Evolutionary conservation across 2,797 vertebrate genomes (phyloP), one percentile per base, ranked within the genome.

Genomic region (Notolabrus celidotus): DNA sequence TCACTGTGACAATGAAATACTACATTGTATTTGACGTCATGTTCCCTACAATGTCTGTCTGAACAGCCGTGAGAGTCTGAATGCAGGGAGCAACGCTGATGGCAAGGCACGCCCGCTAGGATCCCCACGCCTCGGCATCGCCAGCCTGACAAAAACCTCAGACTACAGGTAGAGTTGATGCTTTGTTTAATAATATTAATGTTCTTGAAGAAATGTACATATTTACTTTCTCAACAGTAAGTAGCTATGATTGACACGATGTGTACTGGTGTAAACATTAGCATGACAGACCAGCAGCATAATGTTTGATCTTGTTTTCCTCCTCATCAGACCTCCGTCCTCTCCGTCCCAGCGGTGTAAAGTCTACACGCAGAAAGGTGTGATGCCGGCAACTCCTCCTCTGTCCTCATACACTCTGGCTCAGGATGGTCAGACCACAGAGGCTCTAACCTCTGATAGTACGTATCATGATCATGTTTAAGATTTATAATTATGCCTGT

Each of bases 301-400:
- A 11, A 42, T 1, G 38, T 50, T 7, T 46, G 7, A 43, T 68
- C 8, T 38, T 36, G 25, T 73, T 0, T 58, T 49, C 20, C 22
- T 64, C 61, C 23, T 46, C 83, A 93, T 46, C 83, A 93, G 96
- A 70, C 96, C 96, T 58, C 95, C 96, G 1, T 95, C 93, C 19
- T 99, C 97, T 36, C 97, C 97, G 8, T 98, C 97, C 9, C 97
- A 99, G 89, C 94, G 98, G 8, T 98, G 97, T 91, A 93, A 93
- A 74, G 97, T 99, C 16, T 98, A 97, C 77, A 99, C 98, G 7
- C 97, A 99, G 91, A 99, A 99, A 82, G 95, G 97, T 6, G 95
- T 99, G 36, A 85, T 97, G 84, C 98, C 97, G 0, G 90, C 93
- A 52, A 93, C 96, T 0, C 92, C 94, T 0, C 94, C 96, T 0